Evolutionary conservation across 2,888 invertebrate species (phyloP).

Genomic region (Drosophila mayaguana): DNA sequence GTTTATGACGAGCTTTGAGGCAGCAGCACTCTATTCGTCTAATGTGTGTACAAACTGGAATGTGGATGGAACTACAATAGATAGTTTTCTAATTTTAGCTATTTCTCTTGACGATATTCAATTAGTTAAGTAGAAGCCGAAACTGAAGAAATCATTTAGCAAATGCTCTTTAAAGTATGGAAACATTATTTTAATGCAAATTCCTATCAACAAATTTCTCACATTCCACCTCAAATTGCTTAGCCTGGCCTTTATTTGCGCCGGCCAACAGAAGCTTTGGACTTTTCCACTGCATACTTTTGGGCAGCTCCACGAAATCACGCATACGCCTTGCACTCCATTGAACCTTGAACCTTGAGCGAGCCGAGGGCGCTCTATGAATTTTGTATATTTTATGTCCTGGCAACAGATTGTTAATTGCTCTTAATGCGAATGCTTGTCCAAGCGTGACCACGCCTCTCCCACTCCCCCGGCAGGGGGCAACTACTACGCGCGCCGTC

Average conservation of each 20-base stretch:
- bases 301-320: conserved; percentile 49
- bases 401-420: conserved; percentile 65
- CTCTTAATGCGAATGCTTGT: conserved; percentile 54
- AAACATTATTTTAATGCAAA: background rate
- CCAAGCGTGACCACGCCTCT: conserved; percentile 30
- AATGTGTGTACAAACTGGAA: background rate
- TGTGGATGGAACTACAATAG: background rate
- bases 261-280: conserved; percentile 1
- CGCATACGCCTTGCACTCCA: conserved; percentile 34
- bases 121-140: background rate
- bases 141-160: background rate
- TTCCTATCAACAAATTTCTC: too few species aligned
- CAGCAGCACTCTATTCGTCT: background rate
- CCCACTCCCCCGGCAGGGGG: background rate
- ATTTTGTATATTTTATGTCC: conserved; percentile 46
- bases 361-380: conserved; percentile 16
- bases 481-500: conserved; percentile 5
- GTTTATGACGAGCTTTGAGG: conserved; percentile 39
- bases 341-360: conserved; percentile 55
- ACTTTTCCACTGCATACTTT: conserved; percentile 57
- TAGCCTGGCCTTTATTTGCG: background rate
- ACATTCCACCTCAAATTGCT: background rate
- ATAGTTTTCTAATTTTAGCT: background rate
- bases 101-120: background rate
- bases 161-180: background rate